Base-by-base conservation (phyloP, 2,888 invertebrate species). In the Cephus nigrinus region DNA sequence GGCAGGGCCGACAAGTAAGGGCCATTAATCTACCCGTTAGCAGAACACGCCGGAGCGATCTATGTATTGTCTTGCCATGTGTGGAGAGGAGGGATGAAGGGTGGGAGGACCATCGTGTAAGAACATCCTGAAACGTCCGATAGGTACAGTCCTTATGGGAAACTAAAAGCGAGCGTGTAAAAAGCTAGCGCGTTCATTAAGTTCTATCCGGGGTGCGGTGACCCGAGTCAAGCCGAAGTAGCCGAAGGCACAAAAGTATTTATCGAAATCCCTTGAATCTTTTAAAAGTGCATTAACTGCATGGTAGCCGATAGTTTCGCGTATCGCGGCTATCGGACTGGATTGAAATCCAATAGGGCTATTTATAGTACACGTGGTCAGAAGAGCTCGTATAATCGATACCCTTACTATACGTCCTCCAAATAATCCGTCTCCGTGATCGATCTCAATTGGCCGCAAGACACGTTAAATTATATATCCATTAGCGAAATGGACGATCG, bases 21-120 rank as follows among this genome's bases (percentile, higher is more conserved):
- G 69, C 79, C 80, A 84, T 84, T 84, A 83, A 84, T 84, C 74
- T 79, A 77, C 74, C 76, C 80, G 82, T 80, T 85, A 82, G 75
- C 79, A 79, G 75, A 81, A 80, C 80, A 79, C 78, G 76, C 76
- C 36, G 55, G 9, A 74, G 79, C 82, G 81, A 83, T 83, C 81
- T 75, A 76, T 79, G 84, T 80, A 79, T 79, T 81, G 79, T 78
- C 80, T 82, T 82, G 79, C 81, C 68, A 35, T 71, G 74, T 74
- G 55, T 74, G 78, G 55, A 15, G 55, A 55, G 55, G 23, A 55
- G 55, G 23, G 55, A 15, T 0, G 35, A 30, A 74, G 77, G 30
- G 35, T 55, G 72, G 36, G 68, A 74, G 74, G 23, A 15, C 23
- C 55, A 55, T 55, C 55, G 23, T 55, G 55, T 55, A 55, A 55